Base-by-base conservation (phyloP, 2,797 vertebrate genomes). In the Odontamblyopus rebecca region DNA sequence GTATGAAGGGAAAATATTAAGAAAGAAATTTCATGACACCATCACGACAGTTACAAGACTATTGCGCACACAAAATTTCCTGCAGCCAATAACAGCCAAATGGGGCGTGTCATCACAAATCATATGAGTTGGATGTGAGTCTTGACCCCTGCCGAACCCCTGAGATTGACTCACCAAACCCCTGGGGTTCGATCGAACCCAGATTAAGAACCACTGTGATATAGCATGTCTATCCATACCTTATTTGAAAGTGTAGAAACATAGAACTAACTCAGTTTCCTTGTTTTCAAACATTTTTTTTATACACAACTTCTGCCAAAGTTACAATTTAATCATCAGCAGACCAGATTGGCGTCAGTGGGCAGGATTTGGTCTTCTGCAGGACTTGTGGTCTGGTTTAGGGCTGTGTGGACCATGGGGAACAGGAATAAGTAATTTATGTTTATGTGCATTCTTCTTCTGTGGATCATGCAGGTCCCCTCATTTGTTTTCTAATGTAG, bases 331-430 rank as follows among this genome's bases (percentile, higher is more conserved):
- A 89, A 91, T 85, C 80, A 88, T 71, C 81, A 86, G 69, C 85
- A 83, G 86, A 85, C 84, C 61, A 78, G 77, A 79, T 79, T 86
- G 88, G 89, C 88, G 81, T 92, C 91, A 89, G 87, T 82, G 86
- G 86, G 85, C 80, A 80, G 73, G 80, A 87, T 82, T 80, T 86
- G 83, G 81, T 88, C 85, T 88, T 82, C 64, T 84, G 78, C 75
- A 85, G 87, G 82, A 77, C 82, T 83, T 90, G 86, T 84, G 90
- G 88, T 92, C 89, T 90, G 83, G 85, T 89, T 89, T 74, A 76
- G 73, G 80, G 67, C 80, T 84, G 41, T 86, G 75, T 73, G 80
- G 85, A 84, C 82, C 69, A 76, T 71, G 64, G 72, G 76, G 82
- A 77, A 75, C 82, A 82, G 79, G 86, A 85, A 86, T 84, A 69